A percentile compares a stretch with the other conserved stretches of the same genome.
These are phyloP conservation scores for Micromys minutus DNA, from an alignment of 2,113 vertebrate species.

Conservation along the genomic window DNA sequence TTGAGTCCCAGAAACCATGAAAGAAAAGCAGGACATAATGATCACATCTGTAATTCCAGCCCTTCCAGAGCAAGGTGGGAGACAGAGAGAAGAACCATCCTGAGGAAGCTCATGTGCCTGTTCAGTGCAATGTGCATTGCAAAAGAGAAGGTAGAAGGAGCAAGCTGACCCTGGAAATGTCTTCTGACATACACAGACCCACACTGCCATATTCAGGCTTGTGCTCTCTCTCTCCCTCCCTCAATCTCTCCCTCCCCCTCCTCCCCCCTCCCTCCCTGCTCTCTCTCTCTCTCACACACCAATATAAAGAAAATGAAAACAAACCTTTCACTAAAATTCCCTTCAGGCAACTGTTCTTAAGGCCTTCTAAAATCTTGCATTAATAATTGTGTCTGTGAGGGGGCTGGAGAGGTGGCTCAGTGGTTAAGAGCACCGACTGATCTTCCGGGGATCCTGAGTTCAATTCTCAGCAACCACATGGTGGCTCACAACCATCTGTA, in stretches of 20 bases:
- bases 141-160: not conserved
- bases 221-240: not conserved
- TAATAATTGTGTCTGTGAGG: not conserved
- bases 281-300: no score
- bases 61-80: not conserved
- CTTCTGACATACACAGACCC: not conserved
- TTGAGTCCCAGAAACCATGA: not conserved
- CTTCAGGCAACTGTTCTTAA: not conserved
- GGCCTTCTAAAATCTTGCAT: constrained; percentile 36
- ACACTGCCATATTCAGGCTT: no score
- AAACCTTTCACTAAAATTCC: no score
- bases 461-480: no score
- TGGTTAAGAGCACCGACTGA: no score
- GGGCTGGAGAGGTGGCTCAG: no score
- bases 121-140: not conserved
- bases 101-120: no score
- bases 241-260: not conserved
- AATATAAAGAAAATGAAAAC: no score
- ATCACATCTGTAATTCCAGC: not conserved
- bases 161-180: no score
- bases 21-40: not conserved
- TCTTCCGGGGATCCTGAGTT: no score
- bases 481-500: no score
- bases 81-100: not conserved
- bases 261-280: not conserved